Conservation (phyloP, 2,797 vertebrate species). For the Pantherophis alleghaniensis region DNA sequence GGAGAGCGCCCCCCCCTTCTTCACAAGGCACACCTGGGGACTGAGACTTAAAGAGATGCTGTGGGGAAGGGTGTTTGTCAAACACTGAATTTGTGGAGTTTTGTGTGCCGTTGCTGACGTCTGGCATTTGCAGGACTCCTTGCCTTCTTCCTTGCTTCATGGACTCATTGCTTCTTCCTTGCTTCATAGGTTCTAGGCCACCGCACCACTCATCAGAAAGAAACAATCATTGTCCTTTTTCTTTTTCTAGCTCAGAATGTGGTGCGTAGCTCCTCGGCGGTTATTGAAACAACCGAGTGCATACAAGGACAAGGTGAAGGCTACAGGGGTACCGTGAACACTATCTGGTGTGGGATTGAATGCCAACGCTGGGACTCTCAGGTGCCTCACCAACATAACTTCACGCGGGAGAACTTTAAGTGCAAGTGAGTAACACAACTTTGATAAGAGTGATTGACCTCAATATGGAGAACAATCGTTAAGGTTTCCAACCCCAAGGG, state of each 20-base stretch:
- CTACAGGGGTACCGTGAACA: slow-evolving; percentile 83
- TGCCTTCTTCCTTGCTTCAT: too few relatives aligned
- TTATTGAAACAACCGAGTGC: slow-evolving; percentile 77
- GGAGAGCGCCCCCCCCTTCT: rapidly evolving
- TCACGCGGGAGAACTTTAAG: slow-evolving; percentile 87
- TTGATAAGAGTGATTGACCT: neutral
- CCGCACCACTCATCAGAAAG: too few relatives aligned
- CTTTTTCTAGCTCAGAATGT: slow-evolving; percentile 68
- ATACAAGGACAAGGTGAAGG: slow-evolving; percentile 83
- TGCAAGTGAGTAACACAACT: slow-evolving; percentile 89
- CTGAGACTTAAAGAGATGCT: too few relatives aligned
- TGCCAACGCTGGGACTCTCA: slow-evolving; percentile 96
- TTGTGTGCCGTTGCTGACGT: too few relatives aligned
- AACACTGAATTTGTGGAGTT: too few relatives aligned
- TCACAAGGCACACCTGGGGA: too few relatives aligned
- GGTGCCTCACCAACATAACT: slow-evolving; percentile 90
- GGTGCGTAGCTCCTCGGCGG: slow-evolving; percentile 67
- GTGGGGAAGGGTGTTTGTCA: too few relatives aligned
- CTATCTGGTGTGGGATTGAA: slow-evolving; percentile 81
- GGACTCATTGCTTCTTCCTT: too few relatives aligned
- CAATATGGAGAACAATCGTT: neutral
- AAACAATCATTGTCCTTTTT: neutral
- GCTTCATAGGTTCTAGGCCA: too few relatives aligned
- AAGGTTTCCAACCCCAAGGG: neutral
- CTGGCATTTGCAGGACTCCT: too few relatives aligned